Percentiles rank a stretch among this genome's conserved stretches.
These are phyloP conservation scores for Bos javanicus DNA, from an alignment of 2,113 vertebrate species.

Conservation along the genomic window DNA sequence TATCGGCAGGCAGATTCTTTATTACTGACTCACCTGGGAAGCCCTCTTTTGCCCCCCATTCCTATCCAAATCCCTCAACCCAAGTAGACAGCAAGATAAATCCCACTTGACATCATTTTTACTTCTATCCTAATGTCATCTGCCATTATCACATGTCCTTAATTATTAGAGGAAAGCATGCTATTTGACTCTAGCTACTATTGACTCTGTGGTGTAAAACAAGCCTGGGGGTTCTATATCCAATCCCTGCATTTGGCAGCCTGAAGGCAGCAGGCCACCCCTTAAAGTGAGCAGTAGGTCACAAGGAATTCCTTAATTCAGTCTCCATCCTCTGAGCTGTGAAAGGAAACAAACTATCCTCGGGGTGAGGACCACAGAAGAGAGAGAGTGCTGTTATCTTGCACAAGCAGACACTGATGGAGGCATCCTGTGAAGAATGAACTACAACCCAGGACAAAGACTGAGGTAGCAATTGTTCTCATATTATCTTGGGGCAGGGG, in stretches of 20 bases:
- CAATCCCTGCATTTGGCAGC: background rate
- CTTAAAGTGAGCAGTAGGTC: background rate
- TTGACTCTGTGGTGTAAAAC: background rate
- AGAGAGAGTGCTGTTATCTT: slow-evolving; percentile 51
- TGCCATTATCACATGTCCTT: background rate
- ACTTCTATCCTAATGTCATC: background rate
- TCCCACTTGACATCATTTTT: background rate
- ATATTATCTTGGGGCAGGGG: background rate
- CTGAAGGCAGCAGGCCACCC: background rate
- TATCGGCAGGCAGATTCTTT: background rate
- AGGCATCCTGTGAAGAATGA: slow-evolving; percentile 62
- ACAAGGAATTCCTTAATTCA: slow-evolving; percentile 33
- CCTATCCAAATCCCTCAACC: background rate
- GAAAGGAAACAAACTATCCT: slow-evolving; percentile 20
- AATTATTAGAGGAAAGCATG: background rate
- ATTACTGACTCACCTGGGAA: background rate
- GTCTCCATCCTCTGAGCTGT: background rate
- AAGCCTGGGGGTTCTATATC: background rate
- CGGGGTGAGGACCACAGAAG: background rate
- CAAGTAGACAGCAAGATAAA: background rate
- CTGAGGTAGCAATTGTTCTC: slow-evolving; percentile 53
- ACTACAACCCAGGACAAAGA: slow-evolving; percentile 63
- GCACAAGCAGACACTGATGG: slow-evolving; percentile 69
- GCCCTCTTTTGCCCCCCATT: no score
- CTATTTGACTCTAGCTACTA: background rate